Evolutionary conservation across 30 jellyfish, hydroid and myxozoan genomes (phyloP), one percentile per base, ranked within the genome.

Genomic region (Aurelia sp.): DNA sequence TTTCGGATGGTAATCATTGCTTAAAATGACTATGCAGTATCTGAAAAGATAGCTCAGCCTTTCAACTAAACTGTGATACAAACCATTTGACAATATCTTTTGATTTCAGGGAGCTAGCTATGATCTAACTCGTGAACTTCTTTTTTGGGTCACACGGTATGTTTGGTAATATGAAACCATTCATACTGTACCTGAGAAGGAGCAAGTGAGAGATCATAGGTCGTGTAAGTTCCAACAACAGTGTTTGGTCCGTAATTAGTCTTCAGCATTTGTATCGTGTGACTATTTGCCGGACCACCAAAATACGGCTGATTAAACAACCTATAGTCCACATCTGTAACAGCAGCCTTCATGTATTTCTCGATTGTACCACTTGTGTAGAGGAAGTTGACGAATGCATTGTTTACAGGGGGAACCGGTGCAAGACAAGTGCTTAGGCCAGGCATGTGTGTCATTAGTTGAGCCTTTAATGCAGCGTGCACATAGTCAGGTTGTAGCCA

Each of bases 161-260:
- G 2, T 27, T 27, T 2, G 33, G 33, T 27, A 44, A 44, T 7
- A 44, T 44, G 15, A 44, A 44, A 16, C 55, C 55, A 44, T 0
- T 7, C 66, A 20, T 58, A 27, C 33, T 27, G 47, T 6, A 78
- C 66, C 60, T 78, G 78, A 21, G 31, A 27, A 13, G 6, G 12
- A 48, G 62, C 59, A 21, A 68, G 73, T 68, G 65, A 19, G 87
- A 87, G 51, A 27, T 62, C 70, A 77, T 52, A 70, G 2, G 64
- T 33, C 6, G 96, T 87, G 67, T 57, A 87, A 9, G 82, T 81
- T 1, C 96, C 96, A 35, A 76, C 20, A 18, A 55, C 85, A 33
- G 69, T 12, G 2, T 59, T 22, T 15, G 48, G 19, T 31, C 87
- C 73, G 73, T 87, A 87, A 50, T 87, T 87, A 52, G 21, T 33